phyloP scores from a whole-genome alignment of 2,797 vertebrate genomes.

The Pelobates cultripes region DNA sequence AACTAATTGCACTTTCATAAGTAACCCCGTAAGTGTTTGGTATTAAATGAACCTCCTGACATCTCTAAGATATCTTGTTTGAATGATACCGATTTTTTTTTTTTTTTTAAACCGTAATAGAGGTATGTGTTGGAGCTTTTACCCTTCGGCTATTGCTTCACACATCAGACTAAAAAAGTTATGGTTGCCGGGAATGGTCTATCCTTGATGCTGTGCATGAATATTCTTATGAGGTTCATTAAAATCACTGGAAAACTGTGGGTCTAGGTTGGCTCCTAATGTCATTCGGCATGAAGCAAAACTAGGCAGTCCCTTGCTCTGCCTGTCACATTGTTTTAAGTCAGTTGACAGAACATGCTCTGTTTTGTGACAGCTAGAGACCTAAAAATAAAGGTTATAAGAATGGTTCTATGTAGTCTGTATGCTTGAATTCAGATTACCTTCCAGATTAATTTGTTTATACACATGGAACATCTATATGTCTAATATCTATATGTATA shows the following conservation, averaged over 20 bases:
- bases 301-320: slow-evolving; percentile 9
- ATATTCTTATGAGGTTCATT: neutral
- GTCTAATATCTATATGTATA: neutral
- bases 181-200: neutral
- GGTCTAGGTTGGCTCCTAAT: neutral
- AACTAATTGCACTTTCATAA: too few relatives aligned
- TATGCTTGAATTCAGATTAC: slow-evolving; percentile 60
- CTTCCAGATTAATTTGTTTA: neutral
- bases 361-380: neutral
- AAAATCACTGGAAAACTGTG: neutral
- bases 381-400: slow-evolving; percentile 53
- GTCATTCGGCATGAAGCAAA: slow-evolving; percentile 18
- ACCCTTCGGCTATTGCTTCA: neutral
- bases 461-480: neutral
- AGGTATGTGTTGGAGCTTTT: too few relatives aligned
- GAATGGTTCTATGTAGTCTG: slow-evolving; percentile 47
- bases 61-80: too few relatives aligned
- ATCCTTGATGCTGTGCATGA: neutral
- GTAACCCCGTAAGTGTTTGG: too few relatives aligned
- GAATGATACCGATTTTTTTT: too few relatives aligned
- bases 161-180: neutral
- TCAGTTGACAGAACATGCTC: neutral
- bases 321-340: neutral
- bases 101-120: too few relatives aligned
- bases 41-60: too few relatives aligned